Evolutionary conservation across 2,797 vertebrate species (phyloP), one percentile per base, ranked within the genome.

Genomic region (Jordanella pulchra): DNA sequence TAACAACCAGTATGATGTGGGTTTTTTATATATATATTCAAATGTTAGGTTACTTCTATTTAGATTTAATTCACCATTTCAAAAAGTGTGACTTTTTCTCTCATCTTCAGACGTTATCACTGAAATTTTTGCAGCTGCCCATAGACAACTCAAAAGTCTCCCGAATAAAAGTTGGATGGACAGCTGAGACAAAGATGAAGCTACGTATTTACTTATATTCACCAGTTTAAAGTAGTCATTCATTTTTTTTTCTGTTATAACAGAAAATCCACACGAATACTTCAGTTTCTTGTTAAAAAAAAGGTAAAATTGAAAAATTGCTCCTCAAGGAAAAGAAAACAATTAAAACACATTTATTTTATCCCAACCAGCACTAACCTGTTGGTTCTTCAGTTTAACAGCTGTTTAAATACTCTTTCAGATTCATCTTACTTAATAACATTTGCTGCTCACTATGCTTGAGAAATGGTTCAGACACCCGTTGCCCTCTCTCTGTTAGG

Each of bases 401-500:
- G 61, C 27, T 53, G 28, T 53, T 17, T 32, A 44, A 68, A 27
- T 13, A 1, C 54, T 45, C 56, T 27, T 58, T 35, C 35, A 50
- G 7, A 18, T 14, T 39, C 15, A 0, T 50, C 11, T 67, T 69
- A 77, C 42, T 32, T 64, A 25, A 68, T 63, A 3, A 35, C 35
- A 50, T 78, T 61, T 5, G n/a, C 67, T 17, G 11, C 48, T 66
- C 7, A n/a, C 17, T 53, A 15, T 48, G 53, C 72, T 67, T 74
- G 5, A 67, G 25, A 70, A 67, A 79, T 55, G 28, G 56, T 53
- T 69, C 45, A 63, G 14, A 45, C 13, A 17, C 17, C 18, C 50
- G 65, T 50, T 79, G 35, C 72, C 63, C 66, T 64, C 28, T 61
- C 2, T 5, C 21, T 55, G 23, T 70, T 79, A 5, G 5, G 35